phyloP scores from a whole-genome alignment of 1,140 invertebrate genomes.

The Euura lappo region DNA sequence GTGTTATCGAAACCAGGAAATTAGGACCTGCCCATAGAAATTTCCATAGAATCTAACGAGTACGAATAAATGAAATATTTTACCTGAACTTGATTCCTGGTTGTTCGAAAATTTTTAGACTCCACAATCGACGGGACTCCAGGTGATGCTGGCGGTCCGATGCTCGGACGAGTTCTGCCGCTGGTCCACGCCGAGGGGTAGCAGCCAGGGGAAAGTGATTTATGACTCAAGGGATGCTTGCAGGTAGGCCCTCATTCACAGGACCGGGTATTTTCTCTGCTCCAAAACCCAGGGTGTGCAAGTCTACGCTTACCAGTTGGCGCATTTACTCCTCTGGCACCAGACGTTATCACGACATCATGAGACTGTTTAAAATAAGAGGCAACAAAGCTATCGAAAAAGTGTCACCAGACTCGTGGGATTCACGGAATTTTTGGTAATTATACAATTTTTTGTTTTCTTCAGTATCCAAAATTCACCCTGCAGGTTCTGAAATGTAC shows the following conservation, averaged over 20 bases:
- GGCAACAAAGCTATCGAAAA: too few species aligned
- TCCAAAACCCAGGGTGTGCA: constrained; percentile 25
- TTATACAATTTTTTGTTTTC: background rate
- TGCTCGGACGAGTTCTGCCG: constrained; percentile 46
- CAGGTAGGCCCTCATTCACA: constrained; percentile 53
- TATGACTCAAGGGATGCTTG: constrained; percentile 48
- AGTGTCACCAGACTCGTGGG: background rate
- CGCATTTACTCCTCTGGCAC: constrained; percentile 28
- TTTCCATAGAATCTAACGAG: too few species aligned
- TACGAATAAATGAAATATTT: too few species aligned
- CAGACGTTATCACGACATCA: background rate
- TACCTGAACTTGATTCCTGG: too few species aligned
- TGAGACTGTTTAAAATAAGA: too few species aligned
- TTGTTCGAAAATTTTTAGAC: too few species aligned
- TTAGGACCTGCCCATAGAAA: too few species aligned
- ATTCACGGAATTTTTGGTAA: background rate
- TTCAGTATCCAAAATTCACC: background rate
- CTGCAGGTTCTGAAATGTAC: too few species aligned
- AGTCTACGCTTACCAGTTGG: constrained; percentile 40
- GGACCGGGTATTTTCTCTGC: constrained; percentile 9
- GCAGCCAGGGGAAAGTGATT: constrained; percentile 57
- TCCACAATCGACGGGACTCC: constrained; percentile 32
- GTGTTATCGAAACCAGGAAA: too few species aligned
- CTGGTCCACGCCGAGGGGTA: constrained; percentile 47
- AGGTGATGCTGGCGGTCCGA: constrained; percentile 54